A percentile compares a stretch with the other conserved stretches of the same genome.
phyloP scores from a whole-genome alignment of 1,140 invertebrate genomes.

The Archivesica marissinica region DNA sequence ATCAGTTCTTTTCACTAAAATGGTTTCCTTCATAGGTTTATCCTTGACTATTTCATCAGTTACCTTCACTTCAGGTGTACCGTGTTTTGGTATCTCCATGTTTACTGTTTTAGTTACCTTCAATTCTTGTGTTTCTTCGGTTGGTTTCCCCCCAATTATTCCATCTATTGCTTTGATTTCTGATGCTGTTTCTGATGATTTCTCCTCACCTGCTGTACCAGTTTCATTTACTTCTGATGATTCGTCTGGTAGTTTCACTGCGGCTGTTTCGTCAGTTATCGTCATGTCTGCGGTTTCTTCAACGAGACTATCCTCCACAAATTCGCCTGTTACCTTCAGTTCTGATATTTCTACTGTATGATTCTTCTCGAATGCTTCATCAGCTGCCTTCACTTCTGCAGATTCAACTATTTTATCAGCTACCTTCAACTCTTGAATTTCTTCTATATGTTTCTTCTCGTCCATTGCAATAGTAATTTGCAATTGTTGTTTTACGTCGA shows the following conservation, averaged over 20 bases:
- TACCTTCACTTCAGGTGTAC: neutral
- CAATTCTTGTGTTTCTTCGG: neutral
- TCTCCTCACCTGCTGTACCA: neutral
- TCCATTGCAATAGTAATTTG: no score
- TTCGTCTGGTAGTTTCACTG: neutral
- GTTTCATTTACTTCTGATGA: neutral
- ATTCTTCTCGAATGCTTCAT: neutral
- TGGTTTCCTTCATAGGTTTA: neutral
- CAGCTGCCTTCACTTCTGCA: neutral
- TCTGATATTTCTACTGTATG: neutral
- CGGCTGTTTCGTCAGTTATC: neutral
- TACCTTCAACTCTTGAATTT: neutral
- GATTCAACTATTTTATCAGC: neutral
- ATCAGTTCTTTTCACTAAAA: neutral
- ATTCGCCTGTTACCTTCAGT: neutral
- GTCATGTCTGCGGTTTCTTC: neutral
- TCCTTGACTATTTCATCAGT: neutral
- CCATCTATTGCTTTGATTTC: neutral
- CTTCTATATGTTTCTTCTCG: neutral
- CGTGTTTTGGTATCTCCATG: neutral
- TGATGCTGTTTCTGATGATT: neutral
- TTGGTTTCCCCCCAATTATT: neutral
- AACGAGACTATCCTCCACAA: neutral
- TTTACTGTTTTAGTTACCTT: neutral
- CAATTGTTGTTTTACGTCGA: no score